Percentiles rank a stretch among this genome's conserved stretches.
Evolutionary conservation across 2,888 invertebrate species (phyloP).

Genomic region (Loripinus fragilis): DNA sequence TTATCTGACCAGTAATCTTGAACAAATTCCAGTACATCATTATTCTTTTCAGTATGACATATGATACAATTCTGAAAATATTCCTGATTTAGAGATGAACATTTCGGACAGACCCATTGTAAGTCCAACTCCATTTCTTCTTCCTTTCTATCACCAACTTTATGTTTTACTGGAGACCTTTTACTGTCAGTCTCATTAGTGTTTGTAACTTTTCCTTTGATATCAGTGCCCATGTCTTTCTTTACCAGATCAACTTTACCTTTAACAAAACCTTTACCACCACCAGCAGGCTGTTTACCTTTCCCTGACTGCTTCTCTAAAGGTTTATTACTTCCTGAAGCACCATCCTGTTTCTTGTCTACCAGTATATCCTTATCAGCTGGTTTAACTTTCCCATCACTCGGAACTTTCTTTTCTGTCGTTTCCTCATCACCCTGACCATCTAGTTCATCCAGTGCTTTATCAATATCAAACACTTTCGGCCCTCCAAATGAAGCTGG

Average conservation of each 20-base stretch:
- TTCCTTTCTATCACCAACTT: constrained; percentile 25
- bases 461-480: background rate
- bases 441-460: constrained; percentile 10
- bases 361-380: background rate
- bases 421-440: constrained; percentile 15
- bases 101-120: constrained; percentile 94
- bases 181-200: constrained; percentile 22
- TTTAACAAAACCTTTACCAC: constrained; percentile 24
- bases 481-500: background rate
- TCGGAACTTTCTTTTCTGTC: background rate
- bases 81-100: constrained; percentile 85
- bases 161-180: constrained; percentile 30
- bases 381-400: background rate
- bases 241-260: background rate
- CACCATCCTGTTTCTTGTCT: background rate
- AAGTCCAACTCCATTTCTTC: constrained; percentile 33
- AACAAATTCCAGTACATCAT: constrained; percentile 28
- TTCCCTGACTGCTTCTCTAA: background rate
- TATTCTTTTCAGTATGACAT: constrained; percentile 44
- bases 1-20: constrained; percentile 27
- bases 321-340: background rate
- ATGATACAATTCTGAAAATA: constrained; percentile 51
- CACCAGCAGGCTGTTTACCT: background rate
- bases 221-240: background rate
- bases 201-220: background rate